Conservation (phyloP, 2,113 vertebrate species). For the Leptodactylus fuscus region DNA sequence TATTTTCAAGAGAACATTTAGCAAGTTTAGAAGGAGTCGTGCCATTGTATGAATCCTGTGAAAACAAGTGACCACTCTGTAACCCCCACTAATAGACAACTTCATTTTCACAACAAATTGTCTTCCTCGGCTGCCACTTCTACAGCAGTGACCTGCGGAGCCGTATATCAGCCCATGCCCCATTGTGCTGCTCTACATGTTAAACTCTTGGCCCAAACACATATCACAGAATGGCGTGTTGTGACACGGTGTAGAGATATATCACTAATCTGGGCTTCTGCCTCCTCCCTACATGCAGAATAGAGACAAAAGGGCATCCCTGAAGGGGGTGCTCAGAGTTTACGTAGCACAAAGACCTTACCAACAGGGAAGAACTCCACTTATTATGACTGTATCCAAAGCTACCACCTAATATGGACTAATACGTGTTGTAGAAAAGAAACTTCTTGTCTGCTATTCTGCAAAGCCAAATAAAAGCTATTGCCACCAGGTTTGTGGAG, state of each 20-base stretch:
- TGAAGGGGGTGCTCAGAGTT: background rate
- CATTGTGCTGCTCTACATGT: slow-evolving; percentile 48
- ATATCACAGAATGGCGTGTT: slow-evolving; percentile 30
- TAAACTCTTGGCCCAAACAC: slow-evolving; percentile 52
- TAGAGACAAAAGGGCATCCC: slow-evolving; percentile 9
- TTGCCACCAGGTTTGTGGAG: background rate
- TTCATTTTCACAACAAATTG: slow-evolving; percentile 29
- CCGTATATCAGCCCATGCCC: slow-evolving; percentile 37
- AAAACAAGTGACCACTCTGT: slow-evolving; percentile 40
- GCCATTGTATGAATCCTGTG: background rate
- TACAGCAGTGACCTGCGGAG: slow-evolving; percentile 26
- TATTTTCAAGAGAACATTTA: background rate
- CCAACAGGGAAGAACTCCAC: background rate
- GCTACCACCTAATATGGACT: background rate
- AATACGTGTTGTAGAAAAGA: background rate
- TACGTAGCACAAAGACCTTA: background rate
- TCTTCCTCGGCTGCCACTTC: slow-evolving; percentile 17
- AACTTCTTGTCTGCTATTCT: background rate
- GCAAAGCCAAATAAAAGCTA: background rate
- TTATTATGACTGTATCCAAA: slow-evolving; percentile 28
- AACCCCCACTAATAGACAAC: slow-evolving; percentile 29
- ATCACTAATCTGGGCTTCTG: background rate
- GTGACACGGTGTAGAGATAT: slow-evolving; percentile 13
- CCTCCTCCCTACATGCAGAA: background rate
- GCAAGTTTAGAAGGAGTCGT: background rate